Percentiles rank a stretch among this genome's conserved stretches.
phyloP scores from a whole-genome alignment of 2,113 vertebrate species.

The Irena cyanogastra region DNA sequence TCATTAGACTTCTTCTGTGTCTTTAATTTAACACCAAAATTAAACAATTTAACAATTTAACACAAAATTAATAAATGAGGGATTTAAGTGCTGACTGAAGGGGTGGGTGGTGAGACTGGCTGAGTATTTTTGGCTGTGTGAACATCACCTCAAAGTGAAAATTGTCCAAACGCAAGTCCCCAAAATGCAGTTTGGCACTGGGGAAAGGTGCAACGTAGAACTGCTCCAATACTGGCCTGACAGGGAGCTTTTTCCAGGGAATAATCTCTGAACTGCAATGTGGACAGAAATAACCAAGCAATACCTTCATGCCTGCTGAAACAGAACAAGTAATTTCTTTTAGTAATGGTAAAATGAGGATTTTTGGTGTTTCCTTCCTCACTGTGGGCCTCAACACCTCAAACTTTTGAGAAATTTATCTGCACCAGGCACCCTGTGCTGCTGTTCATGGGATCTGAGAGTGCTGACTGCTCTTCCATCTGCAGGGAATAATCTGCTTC shows the following conservation, averaged over 20 bases:
- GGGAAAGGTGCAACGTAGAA: background rate
- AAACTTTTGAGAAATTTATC: background rate
- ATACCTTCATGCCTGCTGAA: background rate
- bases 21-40: too few relatives aligned
- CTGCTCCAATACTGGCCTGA: background rate
- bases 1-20: background rate
- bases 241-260: background rate
- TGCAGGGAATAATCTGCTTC: background rate
- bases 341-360: background rate
- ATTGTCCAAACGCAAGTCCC: background rate
- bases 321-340: background rate
- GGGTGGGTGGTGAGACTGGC: background rate
- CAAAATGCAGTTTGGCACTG: background rate
- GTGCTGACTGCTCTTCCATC: background rate
- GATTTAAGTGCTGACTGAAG: background rate
- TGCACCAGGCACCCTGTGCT: background rate
- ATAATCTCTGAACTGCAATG: background rate
- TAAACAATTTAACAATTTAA: background rate
- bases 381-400: background rate
- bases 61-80: background rate
- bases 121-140: background rate
- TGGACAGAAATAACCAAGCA: background rate
- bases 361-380: background rate
- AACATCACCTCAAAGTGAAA: rapidly evolving
- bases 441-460: background rate